Conservation (phyloP, 64 coral and sea anemone species). For the Pocillopora verrucosa region DNA sequence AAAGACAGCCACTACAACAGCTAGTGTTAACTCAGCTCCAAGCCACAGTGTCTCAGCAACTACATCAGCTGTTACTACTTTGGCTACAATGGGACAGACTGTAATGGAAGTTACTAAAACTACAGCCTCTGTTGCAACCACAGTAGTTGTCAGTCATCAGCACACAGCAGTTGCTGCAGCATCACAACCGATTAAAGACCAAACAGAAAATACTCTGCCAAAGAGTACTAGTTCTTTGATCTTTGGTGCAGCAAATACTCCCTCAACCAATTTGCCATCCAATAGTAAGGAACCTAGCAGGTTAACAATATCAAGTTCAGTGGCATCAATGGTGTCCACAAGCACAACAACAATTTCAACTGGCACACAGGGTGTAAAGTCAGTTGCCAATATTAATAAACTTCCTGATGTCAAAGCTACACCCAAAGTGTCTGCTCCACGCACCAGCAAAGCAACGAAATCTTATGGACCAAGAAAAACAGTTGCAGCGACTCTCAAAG, state of each 20-base stretch:
- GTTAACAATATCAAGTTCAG: background rate
- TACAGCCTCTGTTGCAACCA: background rate
- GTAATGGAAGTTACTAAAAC: constrained; percentile 13
- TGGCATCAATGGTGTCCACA: constrained; percentile 9
- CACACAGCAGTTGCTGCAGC: background rate
- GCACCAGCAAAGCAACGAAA: background rate
- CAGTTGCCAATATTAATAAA: background rate
- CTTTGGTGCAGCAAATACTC: background rate
- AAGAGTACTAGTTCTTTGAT: background rate
- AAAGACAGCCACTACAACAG: background rate
- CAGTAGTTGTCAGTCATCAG: background rate
- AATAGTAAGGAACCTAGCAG: background rate
- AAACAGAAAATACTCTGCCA: background rate
- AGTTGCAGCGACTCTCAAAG: constrained; percentile 20
- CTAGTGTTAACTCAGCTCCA: background rate
- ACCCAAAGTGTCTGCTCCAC: background rate
- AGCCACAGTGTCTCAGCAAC: background rate
- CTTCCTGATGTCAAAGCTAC: background rate
- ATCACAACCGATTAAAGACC: background rate
- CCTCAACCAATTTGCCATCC: background rate
- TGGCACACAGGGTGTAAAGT: background rate
- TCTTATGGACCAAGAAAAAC: constrained; percentile 26
- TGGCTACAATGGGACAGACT: background rate
- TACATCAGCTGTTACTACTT: constrained; percentile 10
- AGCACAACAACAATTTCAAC: background rate